Evolutionary conservation across 1,140 invertebrate species (phyloP).

Genomic region (Anoplolepis gracilipes): DNA sequence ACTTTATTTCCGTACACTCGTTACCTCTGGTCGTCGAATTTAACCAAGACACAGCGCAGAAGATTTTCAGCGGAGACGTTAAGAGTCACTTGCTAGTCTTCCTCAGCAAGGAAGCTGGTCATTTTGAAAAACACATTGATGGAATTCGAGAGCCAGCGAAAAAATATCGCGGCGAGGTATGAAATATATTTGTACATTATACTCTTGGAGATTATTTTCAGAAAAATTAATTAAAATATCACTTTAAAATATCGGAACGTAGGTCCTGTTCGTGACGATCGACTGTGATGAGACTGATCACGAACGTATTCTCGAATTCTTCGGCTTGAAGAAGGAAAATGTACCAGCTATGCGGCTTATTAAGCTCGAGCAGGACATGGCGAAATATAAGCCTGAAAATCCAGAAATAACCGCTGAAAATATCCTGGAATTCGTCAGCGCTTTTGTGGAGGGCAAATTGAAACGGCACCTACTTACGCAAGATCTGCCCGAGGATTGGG

Average conservation of each 20-base stretch:
- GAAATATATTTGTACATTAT: background rate
- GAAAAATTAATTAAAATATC: background rate
- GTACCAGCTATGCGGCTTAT: constrained; percentile 97
- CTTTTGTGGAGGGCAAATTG: constrained; percentile 96
- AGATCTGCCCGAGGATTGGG: constrained; percentile 98
- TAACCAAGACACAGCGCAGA: constrained; percentile 98
- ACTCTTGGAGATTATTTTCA: background rate
- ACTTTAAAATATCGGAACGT: constrained; percentile 27
- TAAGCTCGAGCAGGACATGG: constrained; percentile 98
- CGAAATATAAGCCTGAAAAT: constrained; percentile 97
- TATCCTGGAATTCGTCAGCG: constrained; percentile 94
- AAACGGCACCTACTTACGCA: constrained; percentile 98
- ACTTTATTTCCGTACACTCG: constrained; percentile 94
- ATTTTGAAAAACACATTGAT: constrained; percentile 93
- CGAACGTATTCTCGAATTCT: constrained; percentile 99
- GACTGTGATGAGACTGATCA: constrained; percentile 98
- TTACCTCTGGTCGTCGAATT: constrained; percentile 98
- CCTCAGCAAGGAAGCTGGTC: constrained; percentile 94
- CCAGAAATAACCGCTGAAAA: constrained; percentile 92
- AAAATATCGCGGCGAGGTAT: constrained; percentile 95
- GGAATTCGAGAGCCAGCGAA: constrained; percentile 93
- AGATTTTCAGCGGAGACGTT: constrained; percentile 99
- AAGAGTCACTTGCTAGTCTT: constrained; percentile 98
- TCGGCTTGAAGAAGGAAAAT: constrained; percentile 97
- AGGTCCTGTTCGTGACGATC: constrained; percentile 97